Conservation (phyloP, 2,888 invertebrate species). For the Allygus modestus region DNA sequence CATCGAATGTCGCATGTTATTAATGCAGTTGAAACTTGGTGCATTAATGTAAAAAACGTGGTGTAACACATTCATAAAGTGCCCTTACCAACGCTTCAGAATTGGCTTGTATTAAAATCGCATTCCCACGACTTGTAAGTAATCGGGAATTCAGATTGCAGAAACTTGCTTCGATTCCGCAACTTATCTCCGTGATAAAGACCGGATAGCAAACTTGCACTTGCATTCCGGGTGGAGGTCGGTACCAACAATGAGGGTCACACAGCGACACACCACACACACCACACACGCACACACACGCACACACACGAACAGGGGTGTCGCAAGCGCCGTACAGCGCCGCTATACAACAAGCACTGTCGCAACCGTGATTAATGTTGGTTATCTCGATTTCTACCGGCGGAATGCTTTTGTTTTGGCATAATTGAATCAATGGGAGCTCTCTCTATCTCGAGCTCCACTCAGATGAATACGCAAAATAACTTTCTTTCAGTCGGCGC, state of each 20-base stretch:
- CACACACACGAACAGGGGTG: conserved; percentile 2
- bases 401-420: conserved; percentile 63
- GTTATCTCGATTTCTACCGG: conserved; percentile 63
- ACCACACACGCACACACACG: not conserved
- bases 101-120: not conserved
- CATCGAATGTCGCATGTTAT: too few relatives aligned
- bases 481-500: conserved; percentile 57
- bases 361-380: conserved; percentile 60
- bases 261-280: not conserved
- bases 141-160: not conserved
- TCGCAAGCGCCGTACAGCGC: conserved; percentile 21
- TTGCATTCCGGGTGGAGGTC: not conserved
- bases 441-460: conserved; percentile 19
- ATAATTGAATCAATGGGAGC: conserved; percentile 64
- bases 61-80: too few relatives aligned
- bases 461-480: conserved; percentile 60
- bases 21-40: too few relatives aligned
- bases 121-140: not conserved
- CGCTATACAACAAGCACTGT: not conserved
- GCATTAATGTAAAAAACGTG: too few relatives aligned
- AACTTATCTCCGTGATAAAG: not conserved
- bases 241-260: too few relatives aligned
- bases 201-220: conserved; percentile 18
- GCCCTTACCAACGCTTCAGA: too few relatives aligned
- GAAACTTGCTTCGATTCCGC: conserved; percentile 17